These are phyloP conservation scores for Limonius californicus DNA, from an alignment of 1,140 invertebrate species.

Conservation along the genomic window DNA sequence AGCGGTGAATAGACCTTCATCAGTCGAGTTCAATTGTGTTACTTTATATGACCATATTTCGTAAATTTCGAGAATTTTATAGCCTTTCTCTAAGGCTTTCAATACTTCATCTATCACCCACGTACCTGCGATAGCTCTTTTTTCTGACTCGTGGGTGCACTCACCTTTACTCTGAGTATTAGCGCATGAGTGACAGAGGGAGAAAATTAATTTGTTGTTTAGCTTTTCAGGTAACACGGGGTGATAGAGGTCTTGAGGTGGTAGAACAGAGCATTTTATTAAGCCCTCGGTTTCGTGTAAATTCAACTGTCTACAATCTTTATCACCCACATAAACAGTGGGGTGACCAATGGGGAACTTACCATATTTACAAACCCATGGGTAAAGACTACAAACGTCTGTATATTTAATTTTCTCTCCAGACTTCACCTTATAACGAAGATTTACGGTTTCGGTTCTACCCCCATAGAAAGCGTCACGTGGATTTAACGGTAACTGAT, in stretches of 20 bases:
- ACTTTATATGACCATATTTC: conserved; percentile 25
- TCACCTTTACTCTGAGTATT: not conserved
- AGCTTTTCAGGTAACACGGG: not conserved
- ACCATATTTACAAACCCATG: conserved; percentile 7
- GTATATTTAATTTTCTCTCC: conserved; percentile 13
- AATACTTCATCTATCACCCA: not conserved
- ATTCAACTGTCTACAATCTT: not conserved
- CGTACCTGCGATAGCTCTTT: not conserved
- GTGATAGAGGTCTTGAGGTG: conserved; percentile 13
- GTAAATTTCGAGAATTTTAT: conserved; percentile 20
- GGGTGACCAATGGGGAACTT: conserved; percentile 12
- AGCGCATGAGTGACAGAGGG: not conserved
- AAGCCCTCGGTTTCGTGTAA: conserved; percentile 1
- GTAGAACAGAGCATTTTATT: conserved; percentile 14
- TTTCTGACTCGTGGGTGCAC: not conserved
- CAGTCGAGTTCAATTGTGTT: conserved; percentile 2
- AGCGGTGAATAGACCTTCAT: not conserved
- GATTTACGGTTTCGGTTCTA: conserved; percentile 5
- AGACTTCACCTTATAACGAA: not conserved
- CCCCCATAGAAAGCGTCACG: conserved; percentile 17
- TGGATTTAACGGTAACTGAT: conserved; percentile 6
- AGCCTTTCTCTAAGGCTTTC: conserved; percentile 19
- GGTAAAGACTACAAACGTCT: conserved; percentile 9
- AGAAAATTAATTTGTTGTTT: not conserved
- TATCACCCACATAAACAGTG: conserved; percentile 6